Evolutionary conservation across 2,888 invertebrate species (phyloP).

Genomic region (Steinernema hermaphroditum): DNA sequence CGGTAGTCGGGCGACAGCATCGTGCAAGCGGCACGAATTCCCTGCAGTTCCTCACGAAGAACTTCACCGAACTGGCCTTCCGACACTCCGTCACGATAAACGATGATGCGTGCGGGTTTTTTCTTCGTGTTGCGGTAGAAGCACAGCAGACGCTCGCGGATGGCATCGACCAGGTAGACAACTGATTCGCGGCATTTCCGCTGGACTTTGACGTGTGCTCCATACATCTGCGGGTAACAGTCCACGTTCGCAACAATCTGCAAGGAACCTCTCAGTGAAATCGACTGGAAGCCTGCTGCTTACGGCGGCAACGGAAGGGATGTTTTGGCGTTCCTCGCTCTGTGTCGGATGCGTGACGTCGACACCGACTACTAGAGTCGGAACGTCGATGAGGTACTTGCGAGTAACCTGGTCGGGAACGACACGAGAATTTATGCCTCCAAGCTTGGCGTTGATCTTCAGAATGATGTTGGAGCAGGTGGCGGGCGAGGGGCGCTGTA

Average conservation of each 20-base stretch:
- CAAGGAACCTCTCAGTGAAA: too few relatives aligned
- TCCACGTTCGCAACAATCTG: conserved; percentile 64
- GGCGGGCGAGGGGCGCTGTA: conserved; percentile 64
- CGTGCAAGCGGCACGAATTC: conserved; percentile 61
- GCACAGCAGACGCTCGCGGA: conserved; percentile 56
- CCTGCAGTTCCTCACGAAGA: conserved; percentile 59
- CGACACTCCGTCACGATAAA: conserved; percentile 65
- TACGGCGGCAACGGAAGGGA: conserved; percentile 72
- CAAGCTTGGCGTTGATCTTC: conserved; percentile 76
- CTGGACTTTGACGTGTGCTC: conserved; percentile 78
- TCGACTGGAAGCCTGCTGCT: too few relatives aligned
- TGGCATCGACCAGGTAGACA: conserved; percentile 60
- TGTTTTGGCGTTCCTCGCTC: conserved; percentile 71
- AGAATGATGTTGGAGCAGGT: conserved; percentile 71
- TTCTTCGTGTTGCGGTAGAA: conserved; percentile 54
- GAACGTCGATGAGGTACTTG: conserved; percentile 67
- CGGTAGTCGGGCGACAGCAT: conserved; percentile 58
- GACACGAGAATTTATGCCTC: conserved; percentile 77
- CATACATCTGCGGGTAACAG: conserved; percentile 63
- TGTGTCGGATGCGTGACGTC: conserved; percentile 91
- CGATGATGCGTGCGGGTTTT: conserved; percentile 62
- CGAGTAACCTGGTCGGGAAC: conserved; percentile 55
- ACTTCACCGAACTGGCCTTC: conserved; percentile 65
- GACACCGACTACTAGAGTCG: conserved; percentile 79
- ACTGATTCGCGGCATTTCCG: conserved; percentile 68